These are phyloP conservation scores for Pogonocherus hispidulus DNA, from an alignment of 2,888 invertebrate genomes.

Conservation along the genomic window DNA sequence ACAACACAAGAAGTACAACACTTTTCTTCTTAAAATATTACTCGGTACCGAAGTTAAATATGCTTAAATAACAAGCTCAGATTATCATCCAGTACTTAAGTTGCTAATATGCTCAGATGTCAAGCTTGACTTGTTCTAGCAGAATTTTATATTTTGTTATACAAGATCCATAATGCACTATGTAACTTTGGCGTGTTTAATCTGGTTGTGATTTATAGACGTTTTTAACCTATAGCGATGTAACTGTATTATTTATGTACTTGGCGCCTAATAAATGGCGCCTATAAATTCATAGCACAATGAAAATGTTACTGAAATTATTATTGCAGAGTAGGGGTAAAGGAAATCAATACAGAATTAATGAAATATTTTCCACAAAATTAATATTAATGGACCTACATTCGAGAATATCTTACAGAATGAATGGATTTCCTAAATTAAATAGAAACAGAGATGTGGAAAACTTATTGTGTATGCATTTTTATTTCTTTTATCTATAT, in stretches of 20 bases:
- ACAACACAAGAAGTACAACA: too few relatives aligned
- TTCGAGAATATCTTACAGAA: not conserved
- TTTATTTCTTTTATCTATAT: too few relatives aligned
- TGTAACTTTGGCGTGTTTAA: not conserved
- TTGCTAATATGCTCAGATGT: too few relatives aligned
- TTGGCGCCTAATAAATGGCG: not conserved
- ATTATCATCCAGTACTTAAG: too few relatives aligned
- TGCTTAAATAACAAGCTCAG: too few relatives aligned
- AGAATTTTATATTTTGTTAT: too few relatives aligned
- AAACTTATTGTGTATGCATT: too few relatives aligned
- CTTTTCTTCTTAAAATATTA: too few relatives aligned
- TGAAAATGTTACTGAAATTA: not conserved
- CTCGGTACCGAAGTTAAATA: too few relatives aligned
- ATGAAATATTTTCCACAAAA: not conserved
- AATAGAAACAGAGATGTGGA: not conserved
- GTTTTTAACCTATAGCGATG: not conserved
- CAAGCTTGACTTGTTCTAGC: too few relatives aligned
- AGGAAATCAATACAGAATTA: not conserved
- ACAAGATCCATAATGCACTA: not conserved
- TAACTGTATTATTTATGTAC: slow-evolving; percentile 4
- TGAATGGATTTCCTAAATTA: not conserved
- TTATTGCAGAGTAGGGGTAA: not conserved
- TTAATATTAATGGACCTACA: not conserved
- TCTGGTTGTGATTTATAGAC: not conserved
- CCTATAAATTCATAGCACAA: slow-evolving; percentile 1